phyloP scores from a whole-genome alignment of 1,140 invertebrate species.

The Hyles euphorbiae region DNA sequence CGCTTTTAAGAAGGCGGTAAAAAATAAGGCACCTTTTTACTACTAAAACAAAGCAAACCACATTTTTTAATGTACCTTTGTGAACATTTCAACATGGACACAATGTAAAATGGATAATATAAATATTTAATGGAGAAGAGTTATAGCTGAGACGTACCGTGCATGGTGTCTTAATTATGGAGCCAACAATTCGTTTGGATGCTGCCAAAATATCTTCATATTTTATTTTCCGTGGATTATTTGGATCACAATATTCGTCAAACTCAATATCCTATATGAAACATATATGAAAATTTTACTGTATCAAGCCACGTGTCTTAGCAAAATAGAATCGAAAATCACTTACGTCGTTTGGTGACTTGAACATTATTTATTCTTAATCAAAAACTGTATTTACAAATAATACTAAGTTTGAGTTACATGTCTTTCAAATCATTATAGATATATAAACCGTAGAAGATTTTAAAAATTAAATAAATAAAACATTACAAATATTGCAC shows the following conservation, averaged over 20 bases:
- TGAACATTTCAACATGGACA: too few relatives aligned
- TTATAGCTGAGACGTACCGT: constrained; percentile 29
- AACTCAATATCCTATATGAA: constrained; percentile 37
- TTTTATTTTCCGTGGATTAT: constrained; percentile 51
- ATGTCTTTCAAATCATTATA: too few relatives aligned
- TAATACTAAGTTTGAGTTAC: too few relatives aligned
- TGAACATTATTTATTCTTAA: too few relatives aligned
- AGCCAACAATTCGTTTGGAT: constrained; percentile 40
- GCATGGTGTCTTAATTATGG: constrained; percentile 42
- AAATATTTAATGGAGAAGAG: neutral
- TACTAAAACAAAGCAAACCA: too few relatives aligned
- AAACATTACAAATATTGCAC: neutral
- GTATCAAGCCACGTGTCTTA: too few relatives aligned
- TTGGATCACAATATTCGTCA: constrained; percentile 52
- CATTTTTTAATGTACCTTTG: too few relatives aligned
- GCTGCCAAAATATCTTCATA: constrained; percentile 59
- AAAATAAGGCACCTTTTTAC: too few relatives aligned
- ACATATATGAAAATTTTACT: neutral
- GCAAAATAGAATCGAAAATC: too few relatives aligned
- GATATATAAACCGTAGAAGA: neutral
- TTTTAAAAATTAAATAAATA: neutral
- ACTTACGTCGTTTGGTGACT: too few relatives aligned
- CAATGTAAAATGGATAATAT: neutral
- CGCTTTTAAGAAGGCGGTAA: too few relatives aligned
- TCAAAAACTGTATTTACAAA: neutral